Conservation (phyloP, 2,113 vertebrate genomes). For the Cichladusa arquata region DNA sequence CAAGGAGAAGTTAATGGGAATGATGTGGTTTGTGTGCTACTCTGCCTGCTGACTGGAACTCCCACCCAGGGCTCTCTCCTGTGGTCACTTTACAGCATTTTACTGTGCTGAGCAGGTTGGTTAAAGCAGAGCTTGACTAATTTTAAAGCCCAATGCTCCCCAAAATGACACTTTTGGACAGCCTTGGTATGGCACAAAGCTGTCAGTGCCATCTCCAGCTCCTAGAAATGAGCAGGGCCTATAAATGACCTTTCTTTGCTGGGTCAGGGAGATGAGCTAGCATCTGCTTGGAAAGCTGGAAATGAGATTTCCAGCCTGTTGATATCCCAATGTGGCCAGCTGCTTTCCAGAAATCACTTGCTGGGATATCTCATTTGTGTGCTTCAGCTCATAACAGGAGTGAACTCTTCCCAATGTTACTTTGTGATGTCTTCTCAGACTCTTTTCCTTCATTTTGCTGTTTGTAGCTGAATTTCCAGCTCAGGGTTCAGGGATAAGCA, state of each 20-base stretch:
- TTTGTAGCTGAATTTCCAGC: background rate
- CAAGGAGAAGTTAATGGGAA: background rate
- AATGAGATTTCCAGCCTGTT: background rate
- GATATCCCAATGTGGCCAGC: background rate
- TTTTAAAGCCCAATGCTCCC: background rate
- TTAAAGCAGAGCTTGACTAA: background rate
- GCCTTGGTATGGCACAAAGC: background rate
- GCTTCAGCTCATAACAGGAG: background rate
- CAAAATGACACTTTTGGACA: background rate
- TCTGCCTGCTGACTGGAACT: background rate
- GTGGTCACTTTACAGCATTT: background rate
- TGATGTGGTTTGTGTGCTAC: background rate
- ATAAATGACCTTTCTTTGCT: background rate
- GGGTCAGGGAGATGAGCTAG: background rate
- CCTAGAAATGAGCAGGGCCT: background rate
- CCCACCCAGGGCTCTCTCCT: background rate
- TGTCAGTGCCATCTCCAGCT: background rate
- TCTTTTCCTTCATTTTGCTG: accelerated
- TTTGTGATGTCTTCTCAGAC: background rate
- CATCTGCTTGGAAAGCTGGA: background rate
- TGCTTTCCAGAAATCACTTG: background rate
- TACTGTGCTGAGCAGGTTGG: background rate
- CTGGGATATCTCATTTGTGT: accelerated
- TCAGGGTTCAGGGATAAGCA: background rate
- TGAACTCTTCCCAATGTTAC: background rate